These are phyloP conservation scores for Anorthoa munda DNA, from an alignment of 2,888 invertebrate species.

Conservation along the genomic window DNA sequence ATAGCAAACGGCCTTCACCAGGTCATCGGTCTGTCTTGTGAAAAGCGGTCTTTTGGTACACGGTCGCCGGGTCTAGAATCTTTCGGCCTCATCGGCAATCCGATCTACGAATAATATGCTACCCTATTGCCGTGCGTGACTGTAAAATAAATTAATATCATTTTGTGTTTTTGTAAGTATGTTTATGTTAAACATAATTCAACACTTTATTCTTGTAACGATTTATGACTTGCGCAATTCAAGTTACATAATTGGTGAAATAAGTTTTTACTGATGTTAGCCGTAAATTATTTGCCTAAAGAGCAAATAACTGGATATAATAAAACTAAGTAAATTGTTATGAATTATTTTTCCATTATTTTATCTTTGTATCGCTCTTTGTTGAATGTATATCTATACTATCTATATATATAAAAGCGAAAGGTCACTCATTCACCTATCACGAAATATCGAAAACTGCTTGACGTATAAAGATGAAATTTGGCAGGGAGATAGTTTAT, in stretches of 20 bases:
- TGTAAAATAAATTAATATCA: background rate
- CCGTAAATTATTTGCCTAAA: slow-evolving; percentile 17
- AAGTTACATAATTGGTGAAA: slow-evolving; percentile 7
- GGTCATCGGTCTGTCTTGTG: too few relatives aligned
- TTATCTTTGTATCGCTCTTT: too few relatives aligned
- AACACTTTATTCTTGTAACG: background rate
- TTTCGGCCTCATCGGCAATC: background rate
- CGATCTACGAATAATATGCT: background rate
- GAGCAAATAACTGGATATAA: background rate
- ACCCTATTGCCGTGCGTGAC: background rate
- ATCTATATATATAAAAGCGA: too few relatives aligned
- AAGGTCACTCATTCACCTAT: too few relatives aligned
- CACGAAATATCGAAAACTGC: too few relatives aligned
- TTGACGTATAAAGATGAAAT: too few relatives aligned
- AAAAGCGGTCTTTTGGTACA: too few relatives aligned
- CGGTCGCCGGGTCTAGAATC: background rate
- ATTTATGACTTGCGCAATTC: background rate
- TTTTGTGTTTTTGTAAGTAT: background rate
- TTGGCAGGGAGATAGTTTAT: too few relatives aligned
- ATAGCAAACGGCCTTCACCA: too few relatives aligned
- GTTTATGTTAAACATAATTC: background rate
- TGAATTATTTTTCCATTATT: background rate
- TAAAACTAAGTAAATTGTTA: background rate
- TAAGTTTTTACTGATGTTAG: slow-evolving; percentile 4
- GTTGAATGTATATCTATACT: too few relatives aligned